Conservation (phyloP, 2,888 invertebrate genomes). For the Chaitophorus viminalis region DNA sequence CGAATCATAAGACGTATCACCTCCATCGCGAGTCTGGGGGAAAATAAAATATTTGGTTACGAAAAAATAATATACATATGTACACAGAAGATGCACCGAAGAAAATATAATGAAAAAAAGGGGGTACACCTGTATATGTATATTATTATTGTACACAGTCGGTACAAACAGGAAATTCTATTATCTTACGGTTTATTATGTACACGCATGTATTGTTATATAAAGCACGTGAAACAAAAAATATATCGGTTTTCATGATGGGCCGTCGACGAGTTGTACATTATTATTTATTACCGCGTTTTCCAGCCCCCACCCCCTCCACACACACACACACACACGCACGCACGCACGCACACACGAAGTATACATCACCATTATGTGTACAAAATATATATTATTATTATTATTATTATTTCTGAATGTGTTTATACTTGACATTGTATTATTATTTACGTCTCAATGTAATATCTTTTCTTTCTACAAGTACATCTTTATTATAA, state of each 20-base stretch:
- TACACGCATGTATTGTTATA: neutral
- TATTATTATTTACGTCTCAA: constrained; percentile 1
- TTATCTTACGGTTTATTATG: neutral
- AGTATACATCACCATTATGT: too few relatives aligned
- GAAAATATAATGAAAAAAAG: neutral
- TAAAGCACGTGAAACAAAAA: neutral
- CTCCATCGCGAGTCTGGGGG: neutral
- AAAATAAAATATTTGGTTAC: too few relatives aligned
- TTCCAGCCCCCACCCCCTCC: too few relatives aligned
- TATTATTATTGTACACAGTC: neutral
- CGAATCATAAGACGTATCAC: neutral
- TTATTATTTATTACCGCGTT: neutral
- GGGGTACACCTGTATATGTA: neutral
- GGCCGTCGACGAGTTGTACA: neutral
- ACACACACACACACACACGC: too few relatives aligned
- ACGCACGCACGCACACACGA: neutral
- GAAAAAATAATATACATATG: too few relatives aligned
- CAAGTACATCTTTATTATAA: neutral
- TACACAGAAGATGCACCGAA: neutral
- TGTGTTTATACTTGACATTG: neutral
- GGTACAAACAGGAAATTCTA: neutral
- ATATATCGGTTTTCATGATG: neutral
- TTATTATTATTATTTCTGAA: constrained; percentile 12
- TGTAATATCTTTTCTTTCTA: neutral
- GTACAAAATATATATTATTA: neutral